Percentiles rank a stretch among this genome's conserved stretches.
These are phyloP conservation scores for Zosterops hypoxanthus DNA, from an alignment of 2,113 vertebrate genomes.

Conservation along the genomic window DNA sequence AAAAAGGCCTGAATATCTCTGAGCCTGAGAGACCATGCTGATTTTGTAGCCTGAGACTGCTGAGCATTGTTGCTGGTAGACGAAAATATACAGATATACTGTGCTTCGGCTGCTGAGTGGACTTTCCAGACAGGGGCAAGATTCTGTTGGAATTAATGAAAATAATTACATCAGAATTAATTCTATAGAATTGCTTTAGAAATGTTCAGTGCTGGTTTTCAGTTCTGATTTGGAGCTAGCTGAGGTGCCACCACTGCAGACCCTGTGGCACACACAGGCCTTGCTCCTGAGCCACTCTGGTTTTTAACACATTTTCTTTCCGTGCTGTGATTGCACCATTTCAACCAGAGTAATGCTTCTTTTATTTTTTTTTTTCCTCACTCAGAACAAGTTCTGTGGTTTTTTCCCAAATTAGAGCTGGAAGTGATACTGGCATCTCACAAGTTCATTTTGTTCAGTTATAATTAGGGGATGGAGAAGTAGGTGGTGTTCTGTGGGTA, in stretches of 20 bases:
- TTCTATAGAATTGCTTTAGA: not conserved
- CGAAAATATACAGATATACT: not conserved
- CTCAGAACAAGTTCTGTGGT: not conserved
- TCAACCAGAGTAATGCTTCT: not conserved
- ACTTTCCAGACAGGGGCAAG: not conserved
- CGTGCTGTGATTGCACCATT: not conserved
- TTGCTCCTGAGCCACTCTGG: not conserved
- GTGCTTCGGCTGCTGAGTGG: not conserved
- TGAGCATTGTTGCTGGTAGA: not conserved
- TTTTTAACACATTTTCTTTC: not conserved
- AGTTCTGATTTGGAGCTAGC: not conserved
- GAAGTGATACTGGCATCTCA: not conserved
- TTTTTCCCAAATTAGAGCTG: not conserved
- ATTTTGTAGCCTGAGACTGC: not conserved
- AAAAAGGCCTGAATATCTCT: not conserved
- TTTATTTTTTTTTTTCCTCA: not conserved
- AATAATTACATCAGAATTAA: not conserved
- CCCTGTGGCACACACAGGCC: too few relatives aligned
- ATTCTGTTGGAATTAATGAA: not conserved
- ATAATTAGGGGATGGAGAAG: not conserved
- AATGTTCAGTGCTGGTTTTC: not conserved
- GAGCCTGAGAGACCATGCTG: not conserved
- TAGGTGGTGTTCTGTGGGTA: not conserved
- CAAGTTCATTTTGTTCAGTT: slow-evolving; percentile 10
- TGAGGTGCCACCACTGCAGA: not conserved